Percentiles rank a stretch among this genome's conserved stretches.
phyloP scores from a whole-genome alignment of 2,113 vertebrate genomes.

The Psilopogon haemacephalus region DNA sequence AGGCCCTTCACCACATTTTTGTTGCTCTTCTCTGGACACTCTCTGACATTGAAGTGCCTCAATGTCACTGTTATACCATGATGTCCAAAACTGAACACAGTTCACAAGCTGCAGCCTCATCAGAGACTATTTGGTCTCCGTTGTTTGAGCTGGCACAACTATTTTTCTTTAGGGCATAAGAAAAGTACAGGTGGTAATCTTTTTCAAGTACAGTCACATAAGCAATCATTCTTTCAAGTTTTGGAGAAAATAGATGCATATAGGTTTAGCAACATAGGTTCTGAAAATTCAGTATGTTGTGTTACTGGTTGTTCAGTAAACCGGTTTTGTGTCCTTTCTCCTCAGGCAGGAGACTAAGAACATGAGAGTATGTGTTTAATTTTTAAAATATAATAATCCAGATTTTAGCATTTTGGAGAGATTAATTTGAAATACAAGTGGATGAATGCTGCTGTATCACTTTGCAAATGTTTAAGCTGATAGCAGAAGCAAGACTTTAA shows the following conservation, averaged over 20 bases:
- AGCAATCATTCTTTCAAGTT: not conserved
- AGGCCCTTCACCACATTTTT: too few species aligned
- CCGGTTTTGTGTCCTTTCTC: not conserved
- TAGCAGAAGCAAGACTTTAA: not conserved
- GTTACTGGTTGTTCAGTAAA: not conserved
- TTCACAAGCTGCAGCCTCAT: too few species aligned
- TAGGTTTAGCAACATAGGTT: not conserved
- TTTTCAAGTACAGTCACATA: not conserved
- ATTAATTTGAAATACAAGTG: not conserved
- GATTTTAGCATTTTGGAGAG: not conserved
- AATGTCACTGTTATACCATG: too few species aligned
- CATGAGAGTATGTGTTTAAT: not conserved
- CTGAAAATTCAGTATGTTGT: not conserved
- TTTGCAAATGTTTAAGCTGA: not conserved
- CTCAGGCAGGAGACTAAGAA: not conserved
- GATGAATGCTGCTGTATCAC: not conserved
- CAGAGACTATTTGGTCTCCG: not conserved
- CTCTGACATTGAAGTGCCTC: too few species aligned
- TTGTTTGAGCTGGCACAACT: not conserved
- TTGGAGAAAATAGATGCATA: not conserved
- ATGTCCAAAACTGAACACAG: too few species aligned
- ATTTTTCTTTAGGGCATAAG: not conserved
- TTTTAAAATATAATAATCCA: not conserved
- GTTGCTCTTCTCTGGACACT: too few species aligned
- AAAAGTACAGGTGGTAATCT: not conserved